Percentiles rank a stretch among this genome's conserved stretches.
These are phyloP conservation scores for Smittia aterrima DNA, from an alignment of 2,888 invertebrate species.

Conservation along the genomic window DNA sequence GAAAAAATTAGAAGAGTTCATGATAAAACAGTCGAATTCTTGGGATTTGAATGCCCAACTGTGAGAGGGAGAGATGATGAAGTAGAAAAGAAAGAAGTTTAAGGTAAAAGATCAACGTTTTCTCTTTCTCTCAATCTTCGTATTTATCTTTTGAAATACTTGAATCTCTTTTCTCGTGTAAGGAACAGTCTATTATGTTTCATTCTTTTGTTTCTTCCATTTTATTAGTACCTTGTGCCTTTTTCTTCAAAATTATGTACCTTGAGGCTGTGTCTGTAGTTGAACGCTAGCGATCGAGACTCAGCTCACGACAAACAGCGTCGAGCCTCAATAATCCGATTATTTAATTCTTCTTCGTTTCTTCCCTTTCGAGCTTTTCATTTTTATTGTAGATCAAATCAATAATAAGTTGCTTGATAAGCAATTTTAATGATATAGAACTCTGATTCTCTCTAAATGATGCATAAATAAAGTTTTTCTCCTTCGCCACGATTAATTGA, in stretches of 20 bases:
- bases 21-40: not conserved
- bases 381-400: constrained; percentile 25
- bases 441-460: constrained; percentile 8
- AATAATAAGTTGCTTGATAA: constrained; percentile 21
- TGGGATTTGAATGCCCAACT: not conserved
- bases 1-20: no score
- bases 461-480: not conserved
- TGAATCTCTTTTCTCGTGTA: not conserved
- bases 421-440: constrained; percentile 15
- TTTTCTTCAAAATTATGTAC: constrained; percentile 18
- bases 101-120: constrained; percentile 24
- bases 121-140: not conserved
- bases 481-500: not conserved
- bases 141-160: constrained; percentile 4
- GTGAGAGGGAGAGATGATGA: not conserved
- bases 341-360: not conserved
- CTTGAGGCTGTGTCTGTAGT: constrained; percentile 15
- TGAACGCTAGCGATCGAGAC: constrained; percentile 2
- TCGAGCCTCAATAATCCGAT: constrained; percentile 10
- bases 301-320: constrained; percentile 7
- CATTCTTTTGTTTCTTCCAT: constrained; percentile 21
- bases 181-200: constrained; percentile 26
- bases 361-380: not conserved
- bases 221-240: constrained; percentile 10
- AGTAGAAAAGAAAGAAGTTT: not conserved